Base-by-base conservation (phyloP, 1,140 invertebrate species). In the Drosophila erecta region DNA sequence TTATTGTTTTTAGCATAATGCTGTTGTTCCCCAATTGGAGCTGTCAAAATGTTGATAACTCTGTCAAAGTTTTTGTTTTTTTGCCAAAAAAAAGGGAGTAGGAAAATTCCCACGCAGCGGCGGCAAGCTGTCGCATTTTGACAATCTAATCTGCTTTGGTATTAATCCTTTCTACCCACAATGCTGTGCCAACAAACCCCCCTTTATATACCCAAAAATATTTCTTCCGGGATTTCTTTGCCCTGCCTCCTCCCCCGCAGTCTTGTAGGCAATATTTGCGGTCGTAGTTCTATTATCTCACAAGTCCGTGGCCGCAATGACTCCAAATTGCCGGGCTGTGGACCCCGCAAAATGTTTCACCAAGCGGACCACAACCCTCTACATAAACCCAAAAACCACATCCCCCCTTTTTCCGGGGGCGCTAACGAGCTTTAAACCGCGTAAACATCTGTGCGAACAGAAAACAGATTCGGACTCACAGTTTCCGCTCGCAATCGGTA, bases 91-190 rank as follows among this genome's bases (percentile, higher is more conserved):
- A 37, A 55, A 56, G 47, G 27, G 43, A 43, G 50, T 40, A 70
- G 33, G 54, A 54, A 46, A 27, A 44, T 72, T 65, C 41, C 59
- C 60, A 66, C 61, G 49, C 60, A 66, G 24, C 27, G 35, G 51
- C 20, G 50, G 59, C 77, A 76, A 81, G 78, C 78, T 81, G 78
- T 81, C 78, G 78, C 78, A 81, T 76, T 81, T 81, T 81, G 79
- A 81, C 79, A 81, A 81, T 81, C 79, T 81, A 81, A 81, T 81
- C 79, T 81, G 53, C 79, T 81, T 81, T 81, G 61, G 79, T 81
- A 81, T 81, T 81, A 81, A 81, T 81, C 79, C 79, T 73, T 81
- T 81, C 77, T 62, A 60, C 79, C 79, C 66, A 77, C 79, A 81
- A 59, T 33, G 30, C 57, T 55, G 33, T 57, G 55, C 57, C 50